Percentiles rank a stretch among this genome's conserved stretches.
phyloP scores from a whole-genome alignment of 1,140 invertebrate genomes.

The Streblospio benedicti region DNA sequence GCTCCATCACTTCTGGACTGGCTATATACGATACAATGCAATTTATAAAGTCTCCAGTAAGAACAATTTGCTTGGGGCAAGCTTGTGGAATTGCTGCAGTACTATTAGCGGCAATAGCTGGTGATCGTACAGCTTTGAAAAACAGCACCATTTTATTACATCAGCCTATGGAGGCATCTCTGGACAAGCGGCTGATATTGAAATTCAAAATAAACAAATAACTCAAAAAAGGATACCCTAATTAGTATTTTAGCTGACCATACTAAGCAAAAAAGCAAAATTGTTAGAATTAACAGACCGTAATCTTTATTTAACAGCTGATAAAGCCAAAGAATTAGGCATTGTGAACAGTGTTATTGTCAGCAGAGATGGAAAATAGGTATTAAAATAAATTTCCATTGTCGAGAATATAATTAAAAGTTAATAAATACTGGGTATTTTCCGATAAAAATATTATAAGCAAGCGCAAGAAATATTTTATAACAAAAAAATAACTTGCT shows the following conservation, averaged over 20 bases:
- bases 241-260: slow-evolving; percentile 6
- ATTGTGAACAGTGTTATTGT: too few species aligned
- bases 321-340: slow-evolving; percentile 15
- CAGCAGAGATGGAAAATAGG: slow-evolving; percentile 9
- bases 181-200: slow-evolving; percentile 15
- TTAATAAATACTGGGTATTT: too few species aligned
- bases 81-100: slow-evolving; percentile 16
- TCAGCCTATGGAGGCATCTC: slow-evolving; percentile 20
- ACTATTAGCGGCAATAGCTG: slow-evolving; percentile 15
- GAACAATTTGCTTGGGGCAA: slow-evolving; percentile 24
- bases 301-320: slow-evolving; percentile 14
- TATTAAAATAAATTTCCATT: not conserved
- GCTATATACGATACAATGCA: slow-evolving; percentile 26
- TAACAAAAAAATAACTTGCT: too few species aligned
- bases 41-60: slow-evolving; percentile 15
- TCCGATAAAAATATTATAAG: not conserved
- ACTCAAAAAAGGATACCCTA: not conserved
- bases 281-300: slow-evolving; percentile 12
- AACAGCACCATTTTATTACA: slow-evolving; percentile 20
- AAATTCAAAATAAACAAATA: slow-evolving; percentile 16
- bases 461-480: not conserved
- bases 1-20: slow-evolving; percentile 17
- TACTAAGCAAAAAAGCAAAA: slow-evolving; percentile 1
- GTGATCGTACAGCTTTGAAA: slow-evolving; percentile 12
- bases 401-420: not conserved